These are phyloP conservation scores for Megaceryle torquata DNA, from an alignment of 2,113 vertebrate genomes.

Conservation along the genomic window DNA sequence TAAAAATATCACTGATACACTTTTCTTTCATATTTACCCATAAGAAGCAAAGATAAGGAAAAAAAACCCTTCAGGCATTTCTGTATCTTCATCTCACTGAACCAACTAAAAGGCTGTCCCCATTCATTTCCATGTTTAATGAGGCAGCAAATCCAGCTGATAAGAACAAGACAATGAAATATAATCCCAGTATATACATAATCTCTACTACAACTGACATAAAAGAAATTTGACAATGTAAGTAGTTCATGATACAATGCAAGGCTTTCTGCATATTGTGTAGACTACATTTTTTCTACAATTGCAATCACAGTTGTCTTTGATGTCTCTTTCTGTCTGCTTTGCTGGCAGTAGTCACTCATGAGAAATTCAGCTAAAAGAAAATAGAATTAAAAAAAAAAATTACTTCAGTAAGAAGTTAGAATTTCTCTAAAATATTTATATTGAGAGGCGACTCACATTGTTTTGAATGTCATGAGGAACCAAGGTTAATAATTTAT, in stretches of 20 bases:
- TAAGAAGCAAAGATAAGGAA: neutral
- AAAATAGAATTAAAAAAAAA: neutral
- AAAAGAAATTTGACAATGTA: too few relatives aligned
- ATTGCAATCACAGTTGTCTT: neutral
- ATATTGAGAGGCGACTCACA: neutral
- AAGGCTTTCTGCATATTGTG: neutral
- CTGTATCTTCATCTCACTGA: neutral
- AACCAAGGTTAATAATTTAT: neutral
- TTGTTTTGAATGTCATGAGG: neutral
- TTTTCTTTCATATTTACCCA: neutral
- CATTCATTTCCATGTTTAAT: neutral
- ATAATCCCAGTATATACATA: neutral
- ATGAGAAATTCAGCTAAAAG: neutral
- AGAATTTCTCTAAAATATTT: neutral
- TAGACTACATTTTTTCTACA: neutral
- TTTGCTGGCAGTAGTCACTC: neutral
- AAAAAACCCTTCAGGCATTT: neutral
- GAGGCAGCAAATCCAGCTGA: neutral
- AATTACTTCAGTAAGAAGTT: neutral
- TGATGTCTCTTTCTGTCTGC: neutral
- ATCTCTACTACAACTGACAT: neutral
- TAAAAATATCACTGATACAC: neutral
- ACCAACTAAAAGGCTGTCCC: fast-evolving
- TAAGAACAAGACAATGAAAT: neutral
- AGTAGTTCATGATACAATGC: too few relatives aligned